These are phyloP conservation scores for Agapetus fuscipes DNA, from an alignment of 2,888 invertebrate genomes.

Conservation along the genomic window DNA sequence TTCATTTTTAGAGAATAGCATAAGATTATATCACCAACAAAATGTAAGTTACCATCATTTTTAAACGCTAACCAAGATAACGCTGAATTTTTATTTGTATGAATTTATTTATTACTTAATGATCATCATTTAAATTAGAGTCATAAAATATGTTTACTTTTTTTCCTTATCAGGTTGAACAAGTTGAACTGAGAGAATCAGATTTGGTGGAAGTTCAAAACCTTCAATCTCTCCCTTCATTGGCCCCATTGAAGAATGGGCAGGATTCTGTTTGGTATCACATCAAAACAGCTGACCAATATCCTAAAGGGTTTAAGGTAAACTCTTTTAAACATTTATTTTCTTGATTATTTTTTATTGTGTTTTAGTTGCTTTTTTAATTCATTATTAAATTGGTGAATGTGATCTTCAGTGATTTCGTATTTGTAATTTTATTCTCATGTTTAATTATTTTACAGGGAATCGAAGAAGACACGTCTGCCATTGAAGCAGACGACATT, in stretches of 20 bases:
- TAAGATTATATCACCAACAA: slow-evolving; percentile 12
- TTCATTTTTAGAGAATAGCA: slow-evolving; percentile 10
- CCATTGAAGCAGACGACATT: slow-evolving; percentile 27
- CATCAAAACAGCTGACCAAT: slow-evolving; percentile 7
- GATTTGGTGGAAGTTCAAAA: slow-evolving; percentile 12
- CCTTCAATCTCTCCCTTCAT: slow-evolving; percentile 14
- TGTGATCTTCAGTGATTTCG: too few relatives aligned
- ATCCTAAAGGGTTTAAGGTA: slow-evolving; percentile 5
- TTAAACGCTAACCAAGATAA: too few relatives aligned
- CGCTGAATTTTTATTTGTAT: too few relatives aligned
- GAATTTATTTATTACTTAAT: too few relatives aligned
- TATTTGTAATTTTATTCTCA: too few relatives aligned
- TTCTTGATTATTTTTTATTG: neutral
- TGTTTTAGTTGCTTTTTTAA: too few relatives aligned
- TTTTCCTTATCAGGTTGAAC: slow-evolving; percentile 14
- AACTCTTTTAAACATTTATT: neutral
- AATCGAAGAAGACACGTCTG: slow-evolving; percentile 32
- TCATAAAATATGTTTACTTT: too few relatives aligned
- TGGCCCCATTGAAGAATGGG: slow-evolving; percentile 17
- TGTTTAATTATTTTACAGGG: too few relatives aligned
- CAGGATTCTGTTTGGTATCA: slow-evolving; percentile 17
- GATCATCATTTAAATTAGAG: too few relatives aligned
- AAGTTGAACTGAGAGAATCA: slow-evolving; percentile 12
- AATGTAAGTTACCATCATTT: too few relatives aligned
- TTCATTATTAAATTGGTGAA: too few relatives aligned